These are phyloP conservation scores for Thera britannica DNA, from an alignment of 2,888 invertebrate genomes.

Conservation along the genomic window DNA sequence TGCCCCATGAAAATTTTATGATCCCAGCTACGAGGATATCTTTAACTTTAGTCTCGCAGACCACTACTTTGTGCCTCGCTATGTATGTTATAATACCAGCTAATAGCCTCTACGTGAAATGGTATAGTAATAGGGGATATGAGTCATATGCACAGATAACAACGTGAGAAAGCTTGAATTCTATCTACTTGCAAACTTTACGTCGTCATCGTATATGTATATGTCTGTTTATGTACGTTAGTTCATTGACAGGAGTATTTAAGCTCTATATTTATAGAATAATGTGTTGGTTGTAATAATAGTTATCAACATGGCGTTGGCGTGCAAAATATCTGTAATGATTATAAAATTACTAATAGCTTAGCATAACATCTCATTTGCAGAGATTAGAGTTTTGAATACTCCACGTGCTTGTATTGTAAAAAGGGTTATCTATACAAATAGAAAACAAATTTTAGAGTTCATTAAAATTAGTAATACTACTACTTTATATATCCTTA, in stretches of 20 bases:
- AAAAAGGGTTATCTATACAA: too few species aligned
- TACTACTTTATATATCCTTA: too few species aligned
- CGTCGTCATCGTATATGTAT: conserved; percentile 20
- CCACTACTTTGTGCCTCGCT: conserved; percentile 32
- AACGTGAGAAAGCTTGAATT: conserved; percentile 33
- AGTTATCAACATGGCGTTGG: neutral
- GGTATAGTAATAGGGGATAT: conserved; percentile 40
- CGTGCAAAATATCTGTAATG: too few species aligned
- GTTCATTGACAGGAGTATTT: conserved; percentile 36
- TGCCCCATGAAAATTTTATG: conserved; percentile 32
- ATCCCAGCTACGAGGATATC: conserved; percentile 24
- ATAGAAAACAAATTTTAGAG: too few species aligned
- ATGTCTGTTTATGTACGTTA: conserved; percentile 22
- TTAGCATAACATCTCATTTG: too few species aligned
- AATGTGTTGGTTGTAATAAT: neutral
- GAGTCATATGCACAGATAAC: conserved; percentile 38
- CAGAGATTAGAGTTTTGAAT: too few species aligned
- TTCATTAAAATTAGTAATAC: too few species aligned
- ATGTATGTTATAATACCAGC: conserved; percentile 35
- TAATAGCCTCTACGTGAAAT: conserved; percentile 41
- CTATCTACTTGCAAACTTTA: conserved; percentile 29
- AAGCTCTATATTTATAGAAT: neutral
- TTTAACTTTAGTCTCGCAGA: conserved; percentile 32
- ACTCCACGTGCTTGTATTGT: neutral
- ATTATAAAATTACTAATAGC: too few species aligned